Percentiles rank a stretch among this genome's conserved stretches.
Evolutionary conservation across 2,797 vertebrate genomes (phyloP).

Genomic region (Chelon labrosus): DNA sequence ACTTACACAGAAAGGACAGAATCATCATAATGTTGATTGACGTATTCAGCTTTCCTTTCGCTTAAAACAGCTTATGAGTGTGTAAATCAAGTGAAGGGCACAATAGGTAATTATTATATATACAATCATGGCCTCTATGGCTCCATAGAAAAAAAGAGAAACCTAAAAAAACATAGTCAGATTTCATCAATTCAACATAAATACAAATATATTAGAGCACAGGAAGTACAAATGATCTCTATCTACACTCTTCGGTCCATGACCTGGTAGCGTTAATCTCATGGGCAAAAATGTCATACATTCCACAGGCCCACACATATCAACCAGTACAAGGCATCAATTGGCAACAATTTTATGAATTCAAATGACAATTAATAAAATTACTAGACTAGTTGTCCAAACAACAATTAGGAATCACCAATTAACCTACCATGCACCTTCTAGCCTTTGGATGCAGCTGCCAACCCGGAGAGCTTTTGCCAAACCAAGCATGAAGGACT

Average conservation of each 20-base stretch:
- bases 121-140: background rate
- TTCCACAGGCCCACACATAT: background rate
- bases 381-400: too few species aligned
- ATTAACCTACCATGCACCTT: background rate
- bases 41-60: background rate
- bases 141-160: conserved; percentile 2
- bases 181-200: background rate
- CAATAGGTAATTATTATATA: conserved; percentile 3
- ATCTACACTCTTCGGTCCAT: background rate
- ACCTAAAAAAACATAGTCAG: background rate
- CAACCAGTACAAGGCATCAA: background rate
- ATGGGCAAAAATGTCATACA: too few species aligned
- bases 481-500: background rate
- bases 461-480: background rate
- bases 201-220: background rate
- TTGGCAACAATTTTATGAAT: too few species aligned
- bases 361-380: too few species aligned
- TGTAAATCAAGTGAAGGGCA: background rate
- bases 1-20: conserved; percentile 20
- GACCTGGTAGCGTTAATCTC: too few species aligned
- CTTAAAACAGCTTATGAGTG: conserved; percentile 1
- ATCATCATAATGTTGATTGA: conserved; percentile 8
- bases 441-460: background rate
- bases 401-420: too few species aligned
- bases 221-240: background rate